A percentile compares a stretch with the other conserved stretches of the same genome.
Evolutionary conservation across 1,140 invertebrate genomes (phyloP).

Genomic region (Pinna nobilis): DNA sequence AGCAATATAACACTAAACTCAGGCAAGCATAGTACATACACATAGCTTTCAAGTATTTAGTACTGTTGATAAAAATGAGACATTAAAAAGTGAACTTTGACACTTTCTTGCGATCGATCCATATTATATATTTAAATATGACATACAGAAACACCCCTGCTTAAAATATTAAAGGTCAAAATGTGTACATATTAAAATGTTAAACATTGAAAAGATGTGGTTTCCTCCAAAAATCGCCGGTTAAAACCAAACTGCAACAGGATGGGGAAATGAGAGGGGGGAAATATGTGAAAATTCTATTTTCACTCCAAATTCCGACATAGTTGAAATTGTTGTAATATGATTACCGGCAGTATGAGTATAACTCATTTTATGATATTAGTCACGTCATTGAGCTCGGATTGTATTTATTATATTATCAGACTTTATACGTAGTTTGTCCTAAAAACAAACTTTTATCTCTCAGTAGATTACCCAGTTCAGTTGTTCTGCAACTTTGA

Average conservation of each 20-base stretch:
- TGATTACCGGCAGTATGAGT: too few relatives aligned
- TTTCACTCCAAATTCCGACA: too few relatives aligned
- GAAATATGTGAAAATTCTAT: too few relatives aligned
- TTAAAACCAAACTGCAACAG: not conserved
- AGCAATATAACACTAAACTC: not conserved
- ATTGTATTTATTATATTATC: too few relatives aligned
- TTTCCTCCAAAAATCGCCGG: not conserved
- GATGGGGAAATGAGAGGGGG: too few relatives aligned
- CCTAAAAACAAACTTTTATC: too few relatives aligned
- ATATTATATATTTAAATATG: conserved; percentile 13
- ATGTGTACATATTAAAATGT: not conserved
- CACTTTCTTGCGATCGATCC: too few relatives aligned
- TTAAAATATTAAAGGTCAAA: not conserved
- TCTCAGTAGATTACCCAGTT: too few relatives aligned
- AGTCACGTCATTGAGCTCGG: too few relatives aligned
- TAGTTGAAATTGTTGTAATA: too few relatives aligned
- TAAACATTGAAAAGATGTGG: not conserved
- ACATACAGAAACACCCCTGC: not conserved
- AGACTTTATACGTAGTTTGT: too few relatives aligned
- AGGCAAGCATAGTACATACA: not conserved
- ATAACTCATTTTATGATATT: too few relatives aligned
- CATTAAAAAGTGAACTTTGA: conserved; percentile 16
- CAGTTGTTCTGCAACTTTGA: not conserved
- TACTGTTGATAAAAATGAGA: not conserved
- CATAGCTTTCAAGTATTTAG: not conserved